Conservation (phyloP, 2,888 invertebrate species). For the Epinotia ramella region DNA sequence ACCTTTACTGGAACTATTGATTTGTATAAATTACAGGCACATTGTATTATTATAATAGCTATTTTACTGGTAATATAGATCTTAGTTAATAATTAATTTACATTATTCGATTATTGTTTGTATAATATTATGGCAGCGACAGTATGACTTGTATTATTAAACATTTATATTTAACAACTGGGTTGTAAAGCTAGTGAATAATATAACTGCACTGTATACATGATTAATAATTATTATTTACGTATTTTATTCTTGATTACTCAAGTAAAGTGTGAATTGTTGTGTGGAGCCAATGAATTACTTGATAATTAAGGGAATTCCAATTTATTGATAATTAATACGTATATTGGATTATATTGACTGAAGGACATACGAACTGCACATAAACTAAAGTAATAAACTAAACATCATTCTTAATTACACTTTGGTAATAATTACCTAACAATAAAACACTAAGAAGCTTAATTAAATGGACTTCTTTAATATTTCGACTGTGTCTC, state of each 20-base stretch:
- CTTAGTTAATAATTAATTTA: constrained; percentile 44
- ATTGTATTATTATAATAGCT: constrained; percentile 52
- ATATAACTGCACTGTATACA: constrained; percentile 13
- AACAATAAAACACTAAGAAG: constrained; percentile 66
- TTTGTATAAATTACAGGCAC: constrained; percentile 71
- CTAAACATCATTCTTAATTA: constrained; percentile 80
- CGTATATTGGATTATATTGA: constrained; percentile 16
- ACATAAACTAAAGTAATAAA: constrained; percentile 53
- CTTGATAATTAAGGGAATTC: background rate
- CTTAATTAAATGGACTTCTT: constrained; percentile 60
- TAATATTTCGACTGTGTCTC: background rate
- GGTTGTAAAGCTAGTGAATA: constrained; percentile 23
- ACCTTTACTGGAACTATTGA: constrained; percentile 67
- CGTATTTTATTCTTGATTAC: constrained; percentile 14
- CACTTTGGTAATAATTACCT: constrained; percentile 84
- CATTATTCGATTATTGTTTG: constrained; percentile 46
- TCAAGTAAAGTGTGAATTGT: background rate
- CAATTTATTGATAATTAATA: background rate
- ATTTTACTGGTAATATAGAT: constrained; percentile 47
- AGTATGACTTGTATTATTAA: constrained; percentile 38
- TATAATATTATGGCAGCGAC: constrained; percentile 47
- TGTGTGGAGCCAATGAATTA: background rate
- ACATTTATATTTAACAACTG: constrained; percentile 35
- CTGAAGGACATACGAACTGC: constrained; percentile 37
- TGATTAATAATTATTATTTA: background rate